phyloP scores from a whole-genome alignment of 2,113 vertebrate species.

The Neodon shergylaensis region DNA sequence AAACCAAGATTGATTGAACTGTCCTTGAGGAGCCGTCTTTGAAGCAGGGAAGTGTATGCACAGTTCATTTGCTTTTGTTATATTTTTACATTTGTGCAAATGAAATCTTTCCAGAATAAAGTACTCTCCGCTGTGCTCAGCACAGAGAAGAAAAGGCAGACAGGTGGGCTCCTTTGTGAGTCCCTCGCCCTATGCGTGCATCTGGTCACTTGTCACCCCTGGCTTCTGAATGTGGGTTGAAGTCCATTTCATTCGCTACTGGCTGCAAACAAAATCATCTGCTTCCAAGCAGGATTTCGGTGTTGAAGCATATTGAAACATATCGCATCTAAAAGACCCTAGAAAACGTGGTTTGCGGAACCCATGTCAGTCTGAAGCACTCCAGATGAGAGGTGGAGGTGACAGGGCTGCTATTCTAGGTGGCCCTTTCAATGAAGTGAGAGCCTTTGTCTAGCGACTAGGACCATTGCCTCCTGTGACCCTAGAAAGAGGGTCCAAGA shows the following conservation, averaged over 20 bases:
- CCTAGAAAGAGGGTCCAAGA: conserved; percentile 2
- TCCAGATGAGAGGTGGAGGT: neutral
- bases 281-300: neutral
- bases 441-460: neutral
- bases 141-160: neutral
- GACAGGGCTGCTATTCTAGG: neutral
- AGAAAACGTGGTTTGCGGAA: neutral
- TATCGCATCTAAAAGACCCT: conserved; percentile 1
- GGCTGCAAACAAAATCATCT: neutral
- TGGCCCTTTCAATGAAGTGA: neutral
- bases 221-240: neutral
- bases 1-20: conserved; percentile 12
- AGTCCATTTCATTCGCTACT: neutral
- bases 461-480: neutral
- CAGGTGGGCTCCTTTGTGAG: neutral
- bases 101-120: neutral
- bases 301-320: neutral
- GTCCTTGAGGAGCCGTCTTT: neutral
- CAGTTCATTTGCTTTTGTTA: conserved; percentile 16
- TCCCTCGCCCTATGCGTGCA: neutral
- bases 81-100: neutral
- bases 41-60: neutral
- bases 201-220: neutral
- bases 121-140: accelerated
- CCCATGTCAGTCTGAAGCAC: neutral